Conservation (phyloP, 2,113 vertebrate genomes). For the Ciconia stormi region DNA sequence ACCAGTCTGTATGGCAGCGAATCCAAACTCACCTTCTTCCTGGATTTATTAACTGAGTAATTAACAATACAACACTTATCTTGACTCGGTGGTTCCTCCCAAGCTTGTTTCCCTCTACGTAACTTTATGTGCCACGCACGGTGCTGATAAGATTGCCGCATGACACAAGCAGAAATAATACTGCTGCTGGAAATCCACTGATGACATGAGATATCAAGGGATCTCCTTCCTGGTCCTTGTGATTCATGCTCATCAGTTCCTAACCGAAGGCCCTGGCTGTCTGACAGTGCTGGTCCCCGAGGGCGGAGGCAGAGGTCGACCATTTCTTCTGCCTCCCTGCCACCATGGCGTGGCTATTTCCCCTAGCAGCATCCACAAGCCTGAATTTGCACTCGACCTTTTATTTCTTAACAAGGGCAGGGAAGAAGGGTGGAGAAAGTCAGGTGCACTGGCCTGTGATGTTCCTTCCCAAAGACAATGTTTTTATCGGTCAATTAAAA, state of each 20-base stretch:
- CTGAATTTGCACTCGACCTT: not conserved
- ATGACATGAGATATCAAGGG: not conserved
- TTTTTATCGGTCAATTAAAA: not conserved
- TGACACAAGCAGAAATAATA: not conserved
- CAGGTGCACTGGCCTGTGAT: not conserved
- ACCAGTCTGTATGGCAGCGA: not conserved
- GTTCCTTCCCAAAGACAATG: not conserved
- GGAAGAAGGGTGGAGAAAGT: not conserved
- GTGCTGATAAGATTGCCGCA: not conserved
- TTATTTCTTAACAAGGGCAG: not conserved
- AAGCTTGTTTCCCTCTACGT: not conserved
- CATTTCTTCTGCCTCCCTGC: not conserved
- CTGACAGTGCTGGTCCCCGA: not conserved
- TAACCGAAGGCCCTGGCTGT: not conserved
- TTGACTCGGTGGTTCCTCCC: not conserved
- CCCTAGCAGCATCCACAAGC: not conserved
- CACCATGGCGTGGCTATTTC: accelerated
- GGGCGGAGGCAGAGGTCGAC: not conserved
- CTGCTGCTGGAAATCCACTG: not conserved
- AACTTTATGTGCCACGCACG: accelerated
- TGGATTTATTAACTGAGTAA: not conserved
- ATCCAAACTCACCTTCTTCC: constrained; percentile 14
- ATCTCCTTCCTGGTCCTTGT: not conserved
- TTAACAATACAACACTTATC: not conserved
- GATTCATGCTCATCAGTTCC: not conserved